Conservation (phyloP, 2,113 vertebrate genomes). For the Prolemur simus region DNA sequence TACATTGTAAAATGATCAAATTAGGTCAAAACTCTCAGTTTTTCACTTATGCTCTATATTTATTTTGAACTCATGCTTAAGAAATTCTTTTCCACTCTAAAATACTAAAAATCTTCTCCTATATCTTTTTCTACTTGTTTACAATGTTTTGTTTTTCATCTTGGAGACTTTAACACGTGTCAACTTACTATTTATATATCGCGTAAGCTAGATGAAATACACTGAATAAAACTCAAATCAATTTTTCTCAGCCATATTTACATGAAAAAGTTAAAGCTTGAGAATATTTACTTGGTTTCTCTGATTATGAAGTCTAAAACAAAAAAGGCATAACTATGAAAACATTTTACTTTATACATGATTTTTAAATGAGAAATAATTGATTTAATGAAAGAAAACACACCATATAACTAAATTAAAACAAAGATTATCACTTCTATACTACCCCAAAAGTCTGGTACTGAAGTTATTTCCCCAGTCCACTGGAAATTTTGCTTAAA, state of each 20-base stretch:
- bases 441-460: not conserved
- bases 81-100: not conserved
- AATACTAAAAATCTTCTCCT: conserved; percentile 4
- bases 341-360: not conserved
- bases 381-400: not conserved
- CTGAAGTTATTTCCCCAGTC: not conserved
- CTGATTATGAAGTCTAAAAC: not conserved
- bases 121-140: not conserved
- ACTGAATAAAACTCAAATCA: not conserved
- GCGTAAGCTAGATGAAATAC: not conserved
- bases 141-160: not conserved
- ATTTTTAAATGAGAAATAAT: not conserved
- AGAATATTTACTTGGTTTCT: not conserved
- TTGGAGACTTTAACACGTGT: not conserved
- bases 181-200: not conserved
- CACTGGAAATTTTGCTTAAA: not conserved
- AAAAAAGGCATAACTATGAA: not conserved
- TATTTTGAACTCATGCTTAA: not conserved
- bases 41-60: not conserved
- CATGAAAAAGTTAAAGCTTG: not conserved
- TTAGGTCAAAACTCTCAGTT: not conserved
- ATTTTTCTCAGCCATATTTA: not conserved
- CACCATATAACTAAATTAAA: not conserved
- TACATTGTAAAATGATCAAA: not conserved
- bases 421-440: not conserved